These are phyloP conservation scores for Lucifuga dentata DNA, from an alignment of 2,113 vertebrate genomes.

Conservation along the genomic window DNA sequence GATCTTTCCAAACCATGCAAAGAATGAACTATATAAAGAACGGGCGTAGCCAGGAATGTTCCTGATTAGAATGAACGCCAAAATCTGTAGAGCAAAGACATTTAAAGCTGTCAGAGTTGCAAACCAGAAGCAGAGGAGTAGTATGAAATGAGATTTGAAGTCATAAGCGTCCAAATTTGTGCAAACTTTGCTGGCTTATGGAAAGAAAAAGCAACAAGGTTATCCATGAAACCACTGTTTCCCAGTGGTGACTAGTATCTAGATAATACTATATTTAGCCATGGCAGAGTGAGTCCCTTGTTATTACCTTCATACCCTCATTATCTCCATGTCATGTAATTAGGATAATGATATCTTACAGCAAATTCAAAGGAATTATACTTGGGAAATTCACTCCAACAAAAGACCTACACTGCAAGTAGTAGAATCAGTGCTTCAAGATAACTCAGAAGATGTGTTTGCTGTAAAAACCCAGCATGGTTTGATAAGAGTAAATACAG, in stretches of 20 bases:
- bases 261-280: neutral
- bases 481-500: neutral
- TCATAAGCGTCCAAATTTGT: neutral
- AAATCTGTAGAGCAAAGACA: slow-evolving; percentile 83
- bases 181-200: too few relatives aligned
- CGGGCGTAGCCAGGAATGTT: slow-evolving; percentile 96
- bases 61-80: slow-evolving; percentile 96
- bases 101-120: slow-evolving; percentile 13
- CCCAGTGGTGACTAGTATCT: neutral
- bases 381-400: neutral
- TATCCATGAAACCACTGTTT: too few relatives aligned
- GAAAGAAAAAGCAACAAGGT: too few relatives aligned
- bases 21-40: slow-evolving; percentile 97
- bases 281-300: slow-evolving; percentile 19
- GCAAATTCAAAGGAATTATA: neutral
- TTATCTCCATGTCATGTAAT: slow-evolving; percentile 1
- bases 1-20: slow-evolving; percentile 98
- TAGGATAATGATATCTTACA: slow-evolving; percentile 2
- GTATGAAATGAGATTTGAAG: neutral
- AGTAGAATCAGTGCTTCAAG: neutral
- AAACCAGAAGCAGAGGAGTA: neutral
- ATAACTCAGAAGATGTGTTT: neutral
- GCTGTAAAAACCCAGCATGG: neutral
- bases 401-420: neutral
- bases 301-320: slow-evolving; percentile 1